A percentile compares a stretch with the other conserved stretches of the same genome.
Conservation (phyloP, 2,797 vertebrate genomes). For the Furcifer pardalis region DNA sequence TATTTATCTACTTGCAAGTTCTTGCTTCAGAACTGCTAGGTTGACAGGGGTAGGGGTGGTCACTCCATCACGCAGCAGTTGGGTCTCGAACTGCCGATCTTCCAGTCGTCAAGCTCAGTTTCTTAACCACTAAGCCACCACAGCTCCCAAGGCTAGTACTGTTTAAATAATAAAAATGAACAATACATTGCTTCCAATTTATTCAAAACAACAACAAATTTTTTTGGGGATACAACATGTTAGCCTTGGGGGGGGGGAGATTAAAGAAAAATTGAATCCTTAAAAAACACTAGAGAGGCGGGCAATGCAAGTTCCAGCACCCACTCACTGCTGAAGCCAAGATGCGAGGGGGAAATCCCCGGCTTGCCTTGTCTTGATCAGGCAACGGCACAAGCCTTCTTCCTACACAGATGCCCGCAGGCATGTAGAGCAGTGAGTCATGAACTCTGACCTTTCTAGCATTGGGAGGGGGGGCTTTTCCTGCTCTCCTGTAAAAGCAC, state of each 20-base stretch:
- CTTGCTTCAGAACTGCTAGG: no score
- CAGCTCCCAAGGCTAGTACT: no score
- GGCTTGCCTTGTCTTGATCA: not conserved
- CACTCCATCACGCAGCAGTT: no score
- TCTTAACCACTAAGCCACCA: no score
- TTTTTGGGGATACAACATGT: not conserved
- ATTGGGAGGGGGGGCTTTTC: not conserved
- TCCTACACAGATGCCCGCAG: not conserved
- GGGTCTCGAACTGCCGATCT: no score
- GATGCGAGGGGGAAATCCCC: not conserved
- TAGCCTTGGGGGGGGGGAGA: no score
- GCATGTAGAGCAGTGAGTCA: not conserved
- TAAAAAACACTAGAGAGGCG: not conserved
- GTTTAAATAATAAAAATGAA: not conserved
- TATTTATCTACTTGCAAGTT: no score
- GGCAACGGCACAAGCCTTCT: not conserved
- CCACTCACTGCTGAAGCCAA: no score
- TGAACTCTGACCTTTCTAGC: slow-evolving; percentile 22
- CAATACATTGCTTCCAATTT: not conserved
- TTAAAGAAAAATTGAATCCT: not conserved
- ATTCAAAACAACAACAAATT: not conserved
- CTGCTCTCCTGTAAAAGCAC: not conserved
- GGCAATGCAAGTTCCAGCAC: not conserved
- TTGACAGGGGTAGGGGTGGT: no score
- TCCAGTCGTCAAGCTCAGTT: no score